Conservation (phyloP, 2,113 vertebrate species). For the Nothoprocta pentlandii region DNA sequence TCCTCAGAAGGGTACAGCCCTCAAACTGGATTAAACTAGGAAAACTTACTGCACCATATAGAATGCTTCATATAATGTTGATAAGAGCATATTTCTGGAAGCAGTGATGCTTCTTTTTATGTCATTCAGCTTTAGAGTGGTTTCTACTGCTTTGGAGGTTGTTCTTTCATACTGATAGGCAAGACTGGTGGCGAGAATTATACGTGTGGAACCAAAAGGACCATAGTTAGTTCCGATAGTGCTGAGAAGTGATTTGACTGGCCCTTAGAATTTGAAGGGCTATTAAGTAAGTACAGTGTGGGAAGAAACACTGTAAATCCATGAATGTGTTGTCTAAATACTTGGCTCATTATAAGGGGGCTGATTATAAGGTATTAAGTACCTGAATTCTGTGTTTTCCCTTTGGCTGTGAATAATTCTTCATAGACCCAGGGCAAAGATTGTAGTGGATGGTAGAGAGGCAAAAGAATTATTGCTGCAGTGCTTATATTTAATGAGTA, state of each 20-base stretch:
- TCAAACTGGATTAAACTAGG: slow-evolving; percentile 15
- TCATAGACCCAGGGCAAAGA: neutral
- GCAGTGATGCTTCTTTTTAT: neutral
- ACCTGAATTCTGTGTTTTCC: neutral
- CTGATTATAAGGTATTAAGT: neutral
- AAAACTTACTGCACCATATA: neutral
- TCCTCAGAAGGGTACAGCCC: neutral
- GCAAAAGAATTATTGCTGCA: neutral
- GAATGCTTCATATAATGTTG: neutral
- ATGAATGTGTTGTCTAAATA: neutral
- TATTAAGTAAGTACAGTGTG: neutral
- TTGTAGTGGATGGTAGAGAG: neutral
- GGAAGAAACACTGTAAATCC: slow-evolving; percentile 1
- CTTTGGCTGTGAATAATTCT: neutral
- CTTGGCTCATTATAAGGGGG: neutral
- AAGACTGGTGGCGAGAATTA: neutral
- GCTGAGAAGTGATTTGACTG: neutral
- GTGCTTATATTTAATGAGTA: neutral
- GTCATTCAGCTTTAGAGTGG: slow-evolving; percentile 8
- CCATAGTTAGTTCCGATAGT: neutral
- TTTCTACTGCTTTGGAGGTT: neutral
- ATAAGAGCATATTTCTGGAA: neutral
- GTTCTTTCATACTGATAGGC: neutral
- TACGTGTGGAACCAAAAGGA: neutral
- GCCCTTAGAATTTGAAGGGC: neutral